A percentile compares a stretch with the other conserved stretches of the same genome.
Evolutionary conservation across 37 sponge, comb jelly and placozoan genomes (phyloP).

Genomic region (Eunapius fragilis): DNA sequence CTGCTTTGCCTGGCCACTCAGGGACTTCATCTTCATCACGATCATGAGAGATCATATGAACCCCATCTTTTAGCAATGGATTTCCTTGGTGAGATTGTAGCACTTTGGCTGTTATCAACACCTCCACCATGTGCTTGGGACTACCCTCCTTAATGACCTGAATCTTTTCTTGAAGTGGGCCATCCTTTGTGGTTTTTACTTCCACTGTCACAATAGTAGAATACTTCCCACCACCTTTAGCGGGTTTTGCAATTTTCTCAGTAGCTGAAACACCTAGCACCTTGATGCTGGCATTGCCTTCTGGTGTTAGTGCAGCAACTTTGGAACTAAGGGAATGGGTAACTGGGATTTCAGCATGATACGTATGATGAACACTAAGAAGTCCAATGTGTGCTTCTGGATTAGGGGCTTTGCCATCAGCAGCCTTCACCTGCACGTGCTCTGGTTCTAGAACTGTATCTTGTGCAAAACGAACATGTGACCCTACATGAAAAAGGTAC

Average conservation of each 20-base stretch:
- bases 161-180: slow-evolving; percentile 61
- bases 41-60: slow-evolving; percentile 68
- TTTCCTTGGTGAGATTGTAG: slow-evolving; percentile 65
- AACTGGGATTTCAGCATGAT: slow-evolving; percentile 55
- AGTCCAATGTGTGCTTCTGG: slow-evolving; percentile 80
- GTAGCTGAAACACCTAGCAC: slow-evolving; percentile 7
- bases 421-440: slow-evolving; percentile 34
- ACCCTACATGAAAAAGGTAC: background rate
- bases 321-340: slow-evolving; percentile 48
- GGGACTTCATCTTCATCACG: slow-evolving; percentile 61
- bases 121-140: background rate
- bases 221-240: slow-evolving; percentile 4
- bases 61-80: slow-evolving; percentile 75
- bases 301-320: slow-evolving; percentile 41
- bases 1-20: slow-evolving; percentile 79
- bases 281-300: slow-evolving; percentile 61
- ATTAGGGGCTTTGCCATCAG: slow-evolving; percentile 15
- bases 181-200: slow-evolving; percentile 79
- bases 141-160: slow-evolving; percentile 20
- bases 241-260: background rate
- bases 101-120: slow-evolving; percentile 70
- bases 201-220: slow-evolving; percentile 34
- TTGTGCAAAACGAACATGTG: slow-evolving; percentile 50
- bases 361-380: slow-evolving; percentile 73
- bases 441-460: slow-evolving; percentile 73